Evolutionary conservation across 2,797 vertebrate genomes (phyloP).

Genomic region (Sebastes oblongus): DNA sequence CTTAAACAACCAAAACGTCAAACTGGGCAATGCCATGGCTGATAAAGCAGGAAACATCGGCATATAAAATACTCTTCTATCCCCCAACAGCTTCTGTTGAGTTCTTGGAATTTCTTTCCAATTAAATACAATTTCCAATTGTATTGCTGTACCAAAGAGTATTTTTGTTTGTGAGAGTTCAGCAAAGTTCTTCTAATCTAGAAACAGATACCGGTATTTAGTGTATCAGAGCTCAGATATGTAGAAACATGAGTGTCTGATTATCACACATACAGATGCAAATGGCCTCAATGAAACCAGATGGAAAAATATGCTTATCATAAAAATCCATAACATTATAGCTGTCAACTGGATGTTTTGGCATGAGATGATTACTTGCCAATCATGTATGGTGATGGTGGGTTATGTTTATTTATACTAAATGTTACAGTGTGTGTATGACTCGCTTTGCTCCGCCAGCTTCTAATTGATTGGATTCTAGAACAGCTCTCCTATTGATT

Average conservation of each 20-base stretch:
- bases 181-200: neutral
- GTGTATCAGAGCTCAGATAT: conserved; percentile 1
- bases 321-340: conserved; percentile 8
- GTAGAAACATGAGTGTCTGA: neutral
- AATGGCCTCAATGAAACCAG: conserved; percentile 9
- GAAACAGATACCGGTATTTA: neutral
- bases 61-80: neutral
- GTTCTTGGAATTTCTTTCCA: neutral
- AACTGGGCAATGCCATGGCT: neutral
- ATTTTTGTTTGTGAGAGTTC: neutral
- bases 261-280: conserved; percentile 17
- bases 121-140: neutral
- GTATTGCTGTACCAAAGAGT: neutral
- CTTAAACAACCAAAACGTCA: neutral
- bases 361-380: conserved; percentile 33
- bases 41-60: neutral
- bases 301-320: conserved; percentile 14
- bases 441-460: neutral
- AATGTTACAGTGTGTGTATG: neutral
- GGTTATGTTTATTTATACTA: conserved; percentile 19
- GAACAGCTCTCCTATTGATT: neutral
- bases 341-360: conserved; percentile 29
- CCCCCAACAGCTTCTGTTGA: neutral
- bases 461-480: conserved; percentile 27
- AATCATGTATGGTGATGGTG: conserved; percentile 18